Evolutionary conservation across 2,113 vertebrate genomes (phyloP).

Genomic region (Nannospalax galili): DNA sequence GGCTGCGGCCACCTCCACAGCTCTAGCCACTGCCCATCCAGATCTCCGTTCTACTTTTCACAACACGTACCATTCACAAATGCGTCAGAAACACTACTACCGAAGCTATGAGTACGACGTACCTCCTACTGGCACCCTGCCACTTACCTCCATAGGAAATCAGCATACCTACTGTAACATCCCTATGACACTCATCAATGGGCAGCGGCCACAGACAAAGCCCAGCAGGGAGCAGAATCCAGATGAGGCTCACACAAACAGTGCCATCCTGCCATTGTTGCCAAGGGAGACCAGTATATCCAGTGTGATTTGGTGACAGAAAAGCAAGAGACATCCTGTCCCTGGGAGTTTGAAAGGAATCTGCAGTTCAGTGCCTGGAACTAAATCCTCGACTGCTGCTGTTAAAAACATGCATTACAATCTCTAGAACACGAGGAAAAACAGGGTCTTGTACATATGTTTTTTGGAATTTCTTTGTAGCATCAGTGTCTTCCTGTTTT

Average conservation of each 20-base stretch:
- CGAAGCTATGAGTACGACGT: constrained; percentile 98
- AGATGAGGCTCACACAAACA: constrained; percentile 98
- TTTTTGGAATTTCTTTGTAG: constrained; percentile 98
- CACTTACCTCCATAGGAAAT: constrained; percentile 96
- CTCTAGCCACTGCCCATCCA: constrained; percentile 97
- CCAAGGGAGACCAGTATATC: constrained; percentile 99
- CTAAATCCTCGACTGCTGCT: constrained; percentile 94
- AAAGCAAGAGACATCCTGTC: constrained; percentile 80
- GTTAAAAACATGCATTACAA: constrained; percentile 92
- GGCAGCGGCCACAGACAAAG: constrained; percentile 97
- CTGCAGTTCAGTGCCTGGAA: constrained; percentile 91
- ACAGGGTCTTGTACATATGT: constrained; percentile 99
- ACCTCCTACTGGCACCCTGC: constrained; percentile 96
- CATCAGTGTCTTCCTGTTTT: constrained; percentile 97
- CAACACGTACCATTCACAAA: constrained; percentile 98
- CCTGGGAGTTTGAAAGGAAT: constrained; percentile 84
- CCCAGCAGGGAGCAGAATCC: constrained; percentile 95
- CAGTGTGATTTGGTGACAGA: constrained; percentile 98
- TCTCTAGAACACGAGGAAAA: constrained; percentile 93
- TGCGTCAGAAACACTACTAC: constrained; percentile 99
- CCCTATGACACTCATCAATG: constrained; percentile 99
- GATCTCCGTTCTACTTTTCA: constrained; percentile 98
- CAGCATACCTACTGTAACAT: constrained; percentile 99
- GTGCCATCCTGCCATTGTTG: constrained; percentile 97
- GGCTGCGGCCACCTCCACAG: constrained; percentile 98